These are phyloP conservation scores for Brassicogethes aeneus DNA, from an alignment of 2,888 invertebrate genomes.

Conservation along the genomic window DNA sequence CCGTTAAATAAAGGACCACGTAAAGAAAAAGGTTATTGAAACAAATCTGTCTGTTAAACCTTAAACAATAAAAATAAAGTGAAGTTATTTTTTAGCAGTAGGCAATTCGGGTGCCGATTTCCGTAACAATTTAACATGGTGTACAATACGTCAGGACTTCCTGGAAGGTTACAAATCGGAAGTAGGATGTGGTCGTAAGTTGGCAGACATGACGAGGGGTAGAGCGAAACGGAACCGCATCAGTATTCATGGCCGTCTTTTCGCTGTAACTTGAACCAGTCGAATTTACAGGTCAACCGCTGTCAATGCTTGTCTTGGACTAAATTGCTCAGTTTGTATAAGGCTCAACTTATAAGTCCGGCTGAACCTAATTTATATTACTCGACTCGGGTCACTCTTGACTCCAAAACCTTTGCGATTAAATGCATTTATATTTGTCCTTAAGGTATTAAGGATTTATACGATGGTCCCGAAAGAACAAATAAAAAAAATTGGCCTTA, in stretches of 20 bases:
- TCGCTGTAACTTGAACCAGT: slow-evolving; percentile 27
- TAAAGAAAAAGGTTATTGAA: not conserved
- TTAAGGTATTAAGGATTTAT: no score
- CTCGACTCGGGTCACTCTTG: not conserved
- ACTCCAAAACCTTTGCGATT: not conserved
- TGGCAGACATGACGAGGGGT: slow-evolving; percentile 30
- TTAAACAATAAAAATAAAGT: not conserved
- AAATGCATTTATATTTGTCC: not conserved
- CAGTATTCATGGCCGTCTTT: slow-evolving; percentile 35
- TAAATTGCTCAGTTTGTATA: slow-evolving; percentile 28
- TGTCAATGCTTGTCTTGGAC: slow-evolving; percentile 31
- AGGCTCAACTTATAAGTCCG: slow-evolving; percentile 16
- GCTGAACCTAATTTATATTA: slow-evolving; percentile 16
- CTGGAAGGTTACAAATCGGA: slow-evolving; percentile 30
- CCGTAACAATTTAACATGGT: slow-evolving; percentile 13
- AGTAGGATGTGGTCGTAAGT: slow-evolving; percentile 29
- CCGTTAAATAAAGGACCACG: not conserved
- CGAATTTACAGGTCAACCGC: slow-evolving; percentile 34
- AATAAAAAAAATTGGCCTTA: no score
- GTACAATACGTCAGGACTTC: slow-evolving; percentile 24
- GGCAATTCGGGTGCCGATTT: slow-evolving; percentile 1
- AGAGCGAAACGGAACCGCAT: slow-evolving; percentile 28
- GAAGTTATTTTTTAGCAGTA: not conserved
- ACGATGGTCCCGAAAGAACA: no score
- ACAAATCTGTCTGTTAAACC: not conserved